phyloP scores from a whole-genome alignment of 2,113 vertebrate species.

The Addax nasomaculatus region DNA sequence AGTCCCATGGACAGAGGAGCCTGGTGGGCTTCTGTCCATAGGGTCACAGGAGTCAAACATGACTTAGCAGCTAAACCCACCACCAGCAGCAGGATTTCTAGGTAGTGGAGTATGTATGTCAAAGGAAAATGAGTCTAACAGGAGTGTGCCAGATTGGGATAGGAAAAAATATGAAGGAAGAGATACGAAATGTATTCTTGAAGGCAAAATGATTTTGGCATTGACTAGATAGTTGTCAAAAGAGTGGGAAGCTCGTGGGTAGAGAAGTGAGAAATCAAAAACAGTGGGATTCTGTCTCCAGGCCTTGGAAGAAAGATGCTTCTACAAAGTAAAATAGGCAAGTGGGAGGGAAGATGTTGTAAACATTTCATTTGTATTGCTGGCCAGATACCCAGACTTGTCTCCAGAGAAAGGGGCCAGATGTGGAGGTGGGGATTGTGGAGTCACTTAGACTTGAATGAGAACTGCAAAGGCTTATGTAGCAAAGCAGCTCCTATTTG shows the following conservation, averaged over 20 bases:
- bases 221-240: not conserved
- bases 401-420: not conserved
- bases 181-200: not conserved
- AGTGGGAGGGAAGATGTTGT: not conserved
- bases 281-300: not conserved
- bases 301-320: not conserved
- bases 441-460: not conserved
- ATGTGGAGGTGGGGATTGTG: not conserved
- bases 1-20: not conserved
- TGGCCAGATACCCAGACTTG: not conserved
- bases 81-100: not conserved
- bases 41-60: not conserved
- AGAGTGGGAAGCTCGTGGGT: not conserved
- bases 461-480: not conserved
- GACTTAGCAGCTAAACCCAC: not conserved
- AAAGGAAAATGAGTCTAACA: not conserved
- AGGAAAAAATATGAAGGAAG: not conserved
- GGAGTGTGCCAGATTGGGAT: not conserved
- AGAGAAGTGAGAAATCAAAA: not conserved
- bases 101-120: not conserved
- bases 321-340: not conserved
- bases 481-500: not conserved
- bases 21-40: not conserved
- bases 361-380: not conserved
- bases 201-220: not conserved